Evolutionary conservation across 2,113 vertebrate genomes (phyloP).

Genomic region (Arvicanthis niloticus): DNA sequence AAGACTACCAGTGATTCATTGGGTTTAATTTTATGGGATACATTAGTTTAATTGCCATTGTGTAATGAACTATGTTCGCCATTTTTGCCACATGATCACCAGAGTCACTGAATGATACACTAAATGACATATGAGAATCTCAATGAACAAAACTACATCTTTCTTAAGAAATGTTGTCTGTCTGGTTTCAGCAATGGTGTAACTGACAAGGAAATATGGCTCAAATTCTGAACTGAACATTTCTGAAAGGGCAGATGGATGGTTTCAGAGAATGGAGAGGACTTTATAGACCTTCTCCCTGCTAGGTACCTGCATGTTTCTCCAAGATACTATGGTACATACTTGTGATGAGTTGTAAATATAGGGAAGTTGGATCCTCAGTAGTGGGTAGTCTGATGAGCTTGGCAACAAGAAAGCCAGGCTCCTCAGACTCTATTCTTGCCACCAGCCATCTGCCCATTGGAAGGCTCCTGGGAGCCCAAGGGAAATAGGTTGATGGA

Average conservation of each 20-base stretch:
- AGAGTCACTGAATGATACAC: background rate
- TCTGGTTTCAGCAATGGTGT: background rate
- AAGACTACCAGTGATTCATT: background rate
- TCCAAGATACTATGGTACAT: background rate
- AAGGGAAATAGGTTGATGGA: background rate
- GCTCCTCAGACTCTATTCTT: background rate
- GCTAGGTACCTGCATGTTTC: background rate
- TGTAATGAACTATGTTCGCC: background rate
- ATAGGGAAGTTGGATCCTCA: background rate
- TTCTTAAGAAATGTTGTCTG: background rate
- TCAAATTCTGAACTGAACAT: background rate
- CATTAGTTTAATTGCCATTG: rapidly evolving
- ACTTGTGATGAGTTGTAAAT: background rate
- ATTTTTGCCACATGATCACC: background rate
- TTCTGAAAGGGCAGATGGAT: background rate
- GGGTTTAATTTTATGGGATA: background rate
- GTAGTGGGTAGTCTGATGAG: background rate
- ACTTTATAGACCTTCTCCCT: background rate
- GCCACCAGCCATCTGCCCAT: background rate
- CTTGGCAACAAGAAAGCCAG: background rate
- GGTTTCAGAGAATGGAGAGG: background rate
- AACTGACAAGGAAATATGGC: background rate
- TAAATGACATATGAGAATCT: background rate
- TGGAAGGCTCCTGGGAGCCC: background rate
- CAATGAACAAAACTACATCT: background rate